These are phyloP conservation scores for Operophtera brumata DNA, from an alignment of 2,888 invertebrate genomes.

Conservation along the genomic window DNA sequence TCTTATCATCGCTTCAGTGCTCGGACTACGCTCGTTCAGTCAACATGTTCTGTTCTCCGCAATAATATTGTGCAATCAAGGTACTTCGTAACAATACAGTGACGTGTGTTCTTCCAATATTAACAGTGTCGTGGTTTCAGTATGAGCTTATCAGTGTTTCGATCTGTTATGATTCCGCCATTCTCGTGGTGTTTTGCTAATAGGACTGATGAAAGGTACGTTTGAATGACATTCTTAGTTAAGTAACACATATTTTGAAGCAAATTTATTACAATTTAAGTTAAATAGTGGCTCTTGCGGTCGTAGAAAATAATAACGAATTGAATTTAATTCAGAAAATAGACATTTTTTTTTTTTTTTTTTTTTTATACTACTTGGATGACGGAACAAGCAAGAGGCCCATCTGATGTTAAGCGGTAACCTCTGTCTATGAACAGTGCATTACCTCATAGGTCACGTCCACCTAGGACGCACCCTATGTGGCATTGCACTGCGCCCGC, in stretches of 20 bases:
- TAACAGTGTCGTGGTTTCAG: slow-evolving; percentile 1
- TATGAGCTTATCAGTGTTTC: slow-evolving; percentile 45
- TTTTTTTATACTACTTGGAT: no score
- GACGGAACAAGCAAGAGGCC: no score
- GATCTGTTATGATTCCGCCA: slow-evolving; percentile 53
- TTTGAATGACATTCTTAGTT: background rate
- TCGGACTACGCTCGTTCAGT: background rate
- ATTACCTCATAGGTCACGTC: no score
- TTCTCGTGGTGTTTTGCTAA: slow-evolving; percentile 64
- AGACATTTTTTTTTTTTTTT: no score
- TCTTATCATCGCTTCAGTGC: slow-evolving; percentile 1
- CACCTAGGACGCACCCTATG: no score
- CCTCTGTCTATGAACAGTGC: no score
- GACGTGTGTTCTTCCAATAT: background rate
- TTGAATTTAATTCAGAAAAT: no score
- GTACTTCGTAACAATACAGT: background rate
- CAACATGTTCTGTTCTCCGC: background rate
- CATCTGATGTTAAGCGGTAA: no score
- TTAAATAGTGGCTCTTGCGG: no score
- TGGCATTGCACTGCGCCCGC: no score
- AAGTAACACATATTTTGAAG: background rate
- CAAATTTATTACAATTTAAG: no score
- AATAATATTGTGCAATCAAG: background rate
- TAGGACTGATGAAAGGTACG: slow-evolving; percentile 51
- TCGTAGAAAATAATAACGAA: no score